Evolutionary conservation across 1,140 invertebrate species (phyloP).

Genomic region (Euura saliciscinereae): DNA sequence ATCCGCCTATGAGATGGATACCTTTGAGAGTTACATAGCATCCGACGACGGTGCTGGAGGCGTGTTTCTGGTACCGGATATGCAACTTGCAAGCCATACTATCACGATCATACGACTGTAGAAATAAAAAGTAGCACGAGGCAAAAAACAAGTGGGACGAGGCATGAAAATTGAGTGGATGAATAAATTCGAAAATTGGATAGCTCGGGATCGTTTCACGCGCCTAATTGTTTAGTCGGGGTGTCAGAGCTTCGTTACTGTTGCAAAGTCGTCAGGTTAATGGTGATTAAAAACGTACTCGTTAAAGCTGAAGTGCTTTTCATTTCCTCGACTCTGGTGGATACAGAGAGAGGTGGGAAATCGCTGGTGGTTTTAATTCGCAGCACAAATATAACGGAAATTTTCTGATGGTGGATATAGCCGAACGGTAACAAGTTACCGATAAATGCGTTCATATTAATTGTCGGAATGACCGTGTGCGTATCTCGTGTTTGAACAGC

Average conservation of each 20-base stretch:
- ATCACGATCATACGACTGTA: too few species aligned
- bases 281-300: conserved; percentile 7
- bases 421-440: too few species aligned
- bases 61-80: neutral
- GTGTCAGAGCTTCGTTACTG: neutral
- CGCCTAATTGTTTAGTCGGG: neutral
- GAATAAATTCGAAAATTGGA: neutral
- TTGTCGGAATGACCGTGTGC: too few species aligned
- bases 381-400: too few species aligned
- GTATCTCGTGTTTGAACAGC: too few species aligned
- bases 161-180: neutral
- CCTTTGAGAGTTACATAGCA: neutral
- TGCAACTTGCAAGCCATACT: neutral
- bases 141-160: neutral
- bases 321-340: neutral
- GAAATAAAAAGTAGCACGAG: too few species aligned
- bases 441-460: too few species aligned
- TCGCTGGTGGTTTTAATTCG: too few species aligned
- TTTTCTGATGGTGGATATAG: too few species aligned
- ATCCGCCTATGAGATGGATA: neutral
- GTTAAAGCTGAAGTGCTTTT: neutral
- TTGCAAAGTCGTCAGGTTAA: neutral
- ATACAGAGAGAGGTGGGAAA: too few species aligned
- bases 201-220: neutral
- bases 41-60: neutral